Percentiles rank a stretch among this genome's conserved stretches.
phyloP scores from a whole-genome alignment of 2,888 invertebrate species.

The Epinotia bilunana region DNA sequence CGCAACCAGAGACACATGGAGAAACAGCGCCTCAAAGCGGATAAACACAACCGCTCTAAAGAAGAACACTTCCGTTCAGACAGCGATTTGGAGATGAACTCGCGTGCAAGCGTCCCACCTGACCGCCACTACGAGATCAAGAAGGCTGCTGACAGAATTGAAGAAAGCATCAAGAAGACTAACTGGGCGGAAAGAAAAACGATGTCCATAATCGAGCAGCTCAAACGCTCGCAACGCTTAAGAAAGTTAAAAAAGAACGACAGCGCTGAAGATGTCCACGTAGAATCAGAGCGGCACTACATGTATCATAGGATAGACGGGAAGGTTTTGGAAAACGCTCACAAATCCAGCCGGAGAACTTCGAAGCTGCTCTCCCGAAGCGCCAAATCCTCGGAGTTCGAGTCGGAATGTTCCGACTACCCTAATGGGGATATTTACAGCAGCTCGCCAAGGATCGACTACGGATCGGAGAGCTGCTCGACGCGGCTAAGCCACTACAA shows the following conservation, averaged over 20 bases:
- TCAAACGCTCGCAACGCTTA: conserved; percentile 76
- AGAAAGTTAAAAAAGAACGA: conserved; percentile 75
- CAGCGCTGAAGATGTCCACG: conserved; percentile 77
- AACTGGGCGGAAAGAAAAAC: conserved; percentile 81
- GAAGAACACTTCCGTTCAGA: conserved; percentile 76
- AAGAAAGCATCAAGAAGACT: conserved; percentile 80
- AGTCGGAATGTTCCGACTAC: conserved; percentile 86
- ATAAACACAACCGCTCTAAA: conserved; percentile 67
- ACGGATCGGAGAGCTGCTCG: conserved; percentile 84
- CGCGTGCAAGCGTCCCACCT: conserved; percentile 55
- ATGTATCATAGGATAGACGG: conserved; percentile 80
- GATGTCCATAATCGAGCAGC: conserved; percentile 77
- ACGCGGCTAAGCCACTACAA: conserved; percentile 72
- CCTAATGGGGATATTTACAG: conserved; percentile 76
- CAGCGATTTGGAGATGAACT: conserved; percentile 70
- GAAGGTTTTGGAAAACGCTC: conserved; percentile 81
- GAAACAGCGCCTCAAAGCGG: conserved; percentile 80
- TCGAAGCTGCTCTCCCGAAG: conserved; percentile 84
- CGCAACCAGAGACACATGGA: conserved; percentile 85
- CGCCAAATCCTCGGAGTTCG: conserved; percentile 90
- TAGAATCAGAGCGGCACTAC: conserved; percentile 78
- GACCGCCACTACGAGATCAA: conserved; percentile 70
- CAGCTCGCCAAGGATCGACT: conserved; percentile 79
- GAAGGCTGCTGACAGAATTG: conserved; percentile 74
- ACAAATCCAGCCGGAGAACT: conserved; percentile 79